Evolutionary conservation across 2,113 vertebrate species (phyloP), one percentile per base, ranked within the genome.

Genomic region (Calidris pugnax): DNA sequence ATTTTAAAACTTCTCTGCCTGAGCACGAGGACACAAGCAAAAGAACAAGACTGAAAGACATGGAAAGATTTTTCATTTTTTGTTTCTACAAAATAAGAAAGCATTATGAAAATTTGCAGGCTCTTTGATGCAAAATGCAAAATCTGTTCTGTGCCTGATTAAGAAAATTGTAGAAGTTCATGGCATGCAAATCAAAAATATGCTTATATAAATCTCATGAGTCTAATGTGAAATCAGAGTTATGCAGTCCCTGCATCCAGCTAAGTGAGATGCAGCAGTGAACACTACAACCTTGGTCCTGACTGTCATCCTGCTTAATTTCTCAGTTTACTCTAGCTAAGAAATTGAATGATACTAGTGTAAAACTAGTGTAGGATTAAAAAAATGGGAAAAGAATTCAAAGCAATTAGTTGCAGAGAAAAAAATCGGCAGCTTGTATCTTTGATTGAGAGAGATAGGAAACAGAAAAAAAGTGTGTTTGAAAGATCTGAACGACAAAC

Each of bases 101-200:
- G 53, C 14, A 28, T 71, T 89, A 67, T 5, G 21, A 97, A 93
- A 74, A 83, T 50, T 55, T 64, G 4, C 15, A 78, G 66, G 47
- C 7, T 73, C 30, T 73, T 50, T 78, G 63, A 73, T 56, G 27
- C 13, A 91, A 89, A 96, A 73, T 51, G 27, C 13, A 91, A 89
- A 96, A 62, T 53, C 33, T 93, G 26, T n/a, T 93, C 62, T 27
- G 20, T 85, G 19, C 7, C 57, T 83, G 53, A 76, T 93, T 87
- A 85, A 66, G 41, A 91, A 91, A 96, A 93, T 32, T 75, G 17
- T 59, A 50, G 62, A 53, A 77, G 26, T 41, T 53, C 62, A 87
- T 55, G 56, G 12, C 32, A 79, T 0, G 0, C 28, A 86, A 95
- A 92, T 75, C 5, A 86, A 80, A 88, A 88, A 6, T 0, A 0